Conservation (phyloP, 2,797 vertebrate species). For the Macroramphosus scolopax region DNA sequence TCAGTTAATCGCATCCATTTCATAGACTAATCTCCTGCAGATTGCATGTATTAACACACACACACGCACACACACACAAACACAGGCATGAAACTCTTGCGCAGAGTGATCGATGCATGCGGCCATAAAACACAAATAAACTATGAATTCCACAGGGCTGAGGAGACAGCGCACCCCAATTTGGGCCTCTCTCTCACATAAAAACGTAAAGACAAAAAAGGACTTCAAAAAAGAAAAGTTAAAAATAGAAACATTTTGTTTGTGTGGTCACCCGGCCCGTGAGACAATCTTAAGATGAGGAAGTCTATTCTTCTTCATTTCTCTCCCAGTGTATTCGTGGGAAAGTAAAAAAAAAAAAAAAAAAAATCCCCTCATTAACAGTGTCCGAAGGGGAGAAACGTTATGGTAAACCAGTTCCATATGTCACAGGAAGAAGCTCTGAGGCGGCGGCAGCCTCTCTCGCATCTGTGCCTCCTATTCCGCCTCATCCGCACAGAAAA, state of each 20-base stretch:
- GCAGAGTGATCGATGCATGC: constrained; percentile 16
- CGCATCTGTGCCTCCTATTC: constrained; percentile 44
- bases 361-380: constrained; percentile 67
- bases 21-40: constrained; percentile 24
- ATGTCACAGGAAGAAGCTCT: constrained; percentile 60
- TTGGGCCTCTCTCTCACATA: constrained; percentile 23
- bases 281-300: constrained; percentile 16
- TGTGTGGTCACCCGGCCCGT: constrained; percentile 15
- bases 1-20: constrained; percentile 38
- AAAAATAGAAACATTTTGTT: constrained; percentile 20
- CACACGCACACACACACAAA: constrained; percentile 3
- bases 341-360: constrained; percentile 40
- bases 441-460: constrained; percentile 33
- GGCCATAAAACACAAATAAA: constrained; percentile 44
- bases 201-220: constrained; percentile 9
- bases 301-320: constrained; percentile 2
- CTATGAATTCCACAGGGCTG: constrained; percentile 40
- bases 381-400: constrained; percentile 59
- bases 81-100: constrained; percentile 31
- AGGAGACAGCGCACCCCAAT: constrained; percentile 19
- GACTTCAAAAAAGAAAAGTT: constrained; percentile 22
- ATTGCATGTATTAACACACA: constrained; percentile 16
- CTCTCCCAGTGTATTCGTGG: constrained; percentile 21
- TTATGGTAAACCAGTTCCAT: constrained; percentile 55
- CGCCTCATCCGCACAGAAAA: constrained; percentile 3